Evolutionary conservation across 2,888 invertebrate genomes (phyloP).

Genomic region (Chaetogeoica ovagalla): DNA sequence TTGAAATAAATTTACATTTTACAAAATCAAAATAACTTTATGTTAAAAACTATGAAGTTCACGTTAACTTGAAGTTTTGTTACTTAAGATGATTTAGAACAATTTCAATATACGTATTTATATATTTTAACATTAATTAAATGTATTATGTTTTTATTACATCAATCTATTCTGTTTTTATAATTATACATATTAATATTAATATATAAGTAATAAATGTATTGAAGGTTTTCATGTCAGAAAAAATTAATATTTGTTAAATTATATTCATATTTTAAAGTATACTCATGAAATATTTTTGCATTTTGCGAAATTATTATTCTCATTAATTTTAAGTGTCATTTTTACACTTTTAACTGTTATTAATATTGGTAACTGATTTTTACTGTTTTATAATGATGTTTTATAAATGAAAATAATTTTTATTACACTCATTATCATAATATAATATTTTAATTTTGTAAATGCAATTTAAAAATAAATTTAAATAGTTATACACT

Average conservation of each 20-base stretch:
- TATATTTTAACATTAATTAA: background rate
- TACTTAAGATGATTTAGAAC: background rate
- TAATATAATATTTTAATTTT: too few species aligned
- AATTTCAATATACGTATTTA: background rate
- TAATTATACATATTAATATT: background rate
- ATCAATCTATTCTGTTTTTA: background rate
- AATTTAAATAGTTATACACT: too few species aligned
- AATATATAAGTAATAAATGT: background rate
- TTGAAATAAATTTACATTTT: background rate
- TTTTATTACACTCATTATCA: background rate
- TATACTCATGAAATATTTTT: too few species aligned
- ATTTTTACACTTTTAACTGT: background rate
- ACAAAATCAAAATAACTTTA: background rate
- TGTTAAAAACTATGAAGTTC: background rate
- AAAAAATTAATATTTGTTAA: background rate
- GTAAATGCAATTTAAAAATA: too few species aligned
- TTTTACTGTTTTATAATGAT: background rate
- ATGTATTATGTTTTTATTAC: background rate
- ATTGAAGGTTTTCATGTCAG: background rate
- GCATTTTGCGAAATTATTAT: background rate
- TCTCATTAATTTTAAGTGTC: background rate
- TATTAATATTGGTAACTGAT: slow-evolving; percentile 15
- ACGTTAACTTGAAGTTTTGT: background rate
- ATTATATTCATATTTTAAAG: background rate
- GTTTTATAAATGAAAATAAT: background rate